Conservation (phyloP, 1,140 invertebrate genomes). For the Stegodyphus mimosarum region DNA sequence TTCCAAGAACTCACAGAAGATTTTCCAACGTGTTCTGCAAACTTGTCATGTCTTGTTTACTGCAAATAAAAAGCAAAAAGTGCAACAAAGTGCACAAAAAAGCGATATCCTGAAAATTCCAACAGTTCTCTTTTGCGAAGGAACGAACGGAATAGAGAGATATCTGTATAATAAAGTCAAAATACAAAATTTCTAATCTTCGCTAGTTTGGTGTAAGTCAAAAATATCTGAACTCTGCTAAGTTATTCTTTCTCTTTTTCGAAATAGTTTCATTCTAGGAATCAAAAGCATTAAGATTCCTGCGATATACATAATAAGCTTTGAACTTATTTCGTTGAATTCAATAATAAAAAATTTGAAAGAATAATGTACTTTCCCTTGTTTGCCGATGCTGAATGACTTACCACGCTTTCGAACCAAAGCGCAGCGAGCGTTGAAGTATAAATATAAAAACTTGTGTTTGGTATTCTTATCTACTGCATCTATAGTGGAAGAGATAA, state of each 20-base stretch:
- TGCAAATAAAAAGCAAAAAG: slow-evolving; percentile 3
- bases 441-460: slow-evolving; percentile 29
- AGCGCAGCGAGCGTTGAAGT: background rate
- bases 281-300: too few species aligned
- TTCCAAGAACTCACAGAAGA: too few species aligned
- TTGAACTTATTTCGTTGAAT: too few species aligned
- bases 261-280: too few species aligned
- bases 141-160: slow-evolving; percentile 3
- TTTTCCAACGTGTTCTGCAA: too few species aligned
- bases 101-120: slow-evolving; percentile 26
- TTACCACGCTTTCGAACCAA: background rate
- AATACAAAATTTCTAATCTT: background rate
- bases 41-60: too few species aligned
- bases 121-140: slow-evolving; percentile 7
- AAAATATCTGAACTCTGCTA: too few species aligned
- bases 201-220: background rate
- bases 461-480: slow-evolving; percentile 11
- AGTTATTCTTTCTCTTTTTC: too few species aligned
- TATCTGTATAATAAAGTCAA: background rate
- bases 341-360: too few species aligned
- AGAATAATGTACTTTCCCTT: too few species aligned
- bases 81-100: slow-evolving; percentile 38
- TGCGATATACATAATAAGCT: too few species aligned
- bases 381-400: too few species aligned
- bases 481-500: slow-evolving; percentile 21